Conservation (phyloP, 2,113 vertebrate genomes). For the Camelus dromedarius region DNA sequence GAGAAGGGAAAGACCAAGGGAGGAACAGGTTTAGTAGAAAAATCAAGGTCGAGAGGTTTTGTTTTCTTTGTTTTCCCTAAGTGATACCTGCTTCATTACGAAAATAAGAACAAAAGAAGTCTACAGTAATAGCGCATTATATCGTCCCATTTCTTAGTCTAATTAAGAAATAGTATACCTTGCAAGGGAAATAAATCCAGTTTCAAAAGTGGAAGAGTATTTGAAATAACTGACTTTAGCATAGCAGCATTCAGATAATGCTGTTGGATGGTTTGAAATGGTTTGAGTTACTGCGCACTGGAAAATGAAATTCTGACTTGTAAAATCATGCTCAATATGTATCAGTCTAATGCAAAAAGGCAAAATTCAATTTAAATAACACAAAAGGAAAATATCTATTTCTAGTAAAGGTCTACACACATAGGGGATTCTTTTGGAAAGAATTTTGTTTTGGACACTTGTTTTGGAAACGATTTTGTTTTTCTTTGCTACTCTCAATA, state of each 20-base stretch:
- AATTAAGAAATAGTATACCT: neutral
- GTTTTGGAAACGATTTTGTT: neutral
- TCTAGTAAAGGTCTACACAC: neutral
- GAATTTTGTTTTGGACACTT: neutral
- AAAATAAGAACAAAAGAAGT: neutral
- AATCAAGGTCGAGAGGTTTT: neutral
- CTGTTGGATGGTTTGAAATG: no score
- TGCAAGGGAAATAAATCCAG: neutral
- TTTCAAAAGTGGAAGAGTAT: neutral
- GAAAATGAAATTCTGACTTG: neutral
- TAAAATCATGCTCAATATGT: neutral
- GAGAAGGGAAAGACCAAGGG: neutral
- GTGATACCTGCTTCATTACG: neutral
- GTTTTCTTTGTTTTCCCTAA: neutral
- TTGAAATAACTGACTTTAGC: neutral
- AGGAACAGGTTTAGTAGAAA: neutral
- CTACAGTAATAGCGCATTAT: neutral
- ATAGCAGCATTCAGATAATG: neutral
- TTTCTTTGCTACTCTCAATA: neutral
- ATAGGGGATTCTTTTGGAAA: neutral
- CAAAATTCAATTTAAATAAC: neutral
- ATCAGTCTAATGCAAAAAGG: neutral
- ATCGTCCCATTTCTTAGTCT: neutral
- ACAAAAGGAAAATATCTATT: neutral
- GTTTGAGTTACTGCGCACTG: neutral